Evolutionary conservation across 2,797 vertebrate species (phyloP), one percentile per base, ranked within the genome.

Genomic region (Eulemur albifrons): DNA sequence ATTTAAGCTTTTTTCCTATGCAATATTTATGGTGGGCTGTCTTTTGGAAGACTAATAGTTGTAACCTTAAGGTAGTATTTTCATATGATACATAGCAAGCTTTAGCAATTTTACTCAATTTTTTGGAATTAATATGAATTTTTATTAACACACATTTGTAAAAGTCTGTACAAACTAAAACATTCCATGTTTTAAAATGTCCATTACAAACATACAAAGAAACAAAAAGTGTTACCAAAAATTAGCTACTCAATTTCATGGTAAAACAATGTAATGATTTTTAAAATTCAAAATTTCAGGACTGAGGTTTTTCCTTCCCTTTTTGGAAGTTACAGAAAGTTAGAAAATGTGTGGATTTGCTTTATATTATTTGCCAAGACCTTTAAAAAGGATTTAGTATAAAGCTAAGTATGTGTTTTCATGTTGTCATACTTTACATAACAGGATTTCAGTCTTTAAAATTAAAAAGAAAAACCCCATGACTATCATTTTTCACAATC

Each of bases 151-250:
- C 98, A 98, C 98, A 95, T 98, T 97, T 96, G 96, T 97, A 97
- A 96, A 98, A 98, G 97, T 98, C 98, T 98, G 97, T 99, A 99
- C 98, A 98, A 98, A 99, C 98, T 97, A 97, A 98, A 98, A 98
- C 97, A 76, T 97, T 98, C 97, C 97, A 69, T 92, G 81, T 97
- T 97, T 98, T 94, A 98, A 99, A 98, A 98, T 98, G 89, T 94
- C 97, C 96, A 85, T 98, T 98, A 99, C 98, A 99, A 99, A 99
- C 98, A 98, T 98, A 98, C 98, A 99, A 98, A 98, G 98, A 94
- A 98, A 98, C 88, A 40, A 96, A 98, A 76, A 95, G 97, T 95
- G 83, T 98, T 97, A 98, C 98, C 98, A 98, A 98, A 98, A 99
- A 98, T 98, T 97, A 96, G 95, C 97, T 98, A 98, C 97, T 96